phyloP scores from a whole-genome alignment of 2,888 invertebrate genomes.

The Loripinus fragilis region DNA sequence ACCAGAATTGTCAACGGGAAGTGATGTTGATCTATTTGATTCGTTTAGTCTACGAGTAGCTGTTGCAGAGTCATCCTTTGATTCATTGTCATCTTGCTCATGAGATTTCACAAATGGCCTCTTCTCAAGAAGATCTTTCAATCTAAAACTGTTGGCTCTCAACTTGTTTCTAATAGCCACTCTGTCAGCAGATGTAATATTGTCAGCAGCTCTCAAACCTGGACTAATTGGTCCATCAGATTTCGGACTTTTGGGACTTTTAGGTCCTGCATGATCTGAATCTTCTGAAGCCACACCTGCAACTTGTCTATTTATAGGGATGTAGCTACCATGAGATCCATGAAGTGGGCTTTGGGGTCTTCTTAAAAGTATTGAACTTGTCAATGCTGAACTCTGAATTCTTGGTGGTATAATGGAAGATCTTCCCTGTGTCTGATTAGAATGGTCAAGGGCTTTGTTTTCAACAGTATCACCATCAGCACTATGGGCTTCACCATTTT shows the following conservation, averaged over 20 bases:
- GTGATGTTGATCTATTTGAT: background rate
- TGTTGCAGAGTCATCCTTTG: constrained; percentile 29
- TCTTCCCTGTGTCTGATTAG: background rate
- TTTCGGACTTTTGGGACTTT: constrained; percentile 46
- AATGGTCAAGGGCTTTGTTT: background rate
- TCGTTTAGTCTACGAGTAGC: background rate
- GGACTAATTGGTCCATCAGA: constrained; percentile 21
- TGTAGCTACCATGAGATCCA: constrained; percentile 6
- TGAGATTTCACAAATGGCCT: constrained; percentile 45
- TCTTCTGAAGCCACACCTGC: constrained; percentile 12
- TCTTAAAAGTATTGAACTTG: constrained; percentile 50
- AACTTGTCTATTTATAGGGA: constrained; percentile 37
- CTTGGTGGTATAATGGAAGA: constrained; percentile 42
- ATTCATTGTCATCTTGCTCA: constrained; percentile 13
- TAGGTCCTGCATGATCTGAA: constrained; percentile 10
- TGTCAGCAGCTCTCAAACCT: constrained; percentile 17
- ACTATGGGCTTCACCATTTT: background rate
- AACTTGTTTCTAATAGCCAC: constrained; percentile 54
- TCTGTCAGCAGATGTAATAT: constrained; percentile 40
- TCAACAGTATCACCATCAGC: background rate
- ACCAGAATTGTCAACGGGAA: constrained; percentile 1
- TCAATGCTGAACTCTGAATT: constrained; percentile 39
- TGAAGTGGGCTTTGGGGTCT: constrained; percentile 48
- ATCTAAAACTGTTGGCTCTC: constrained; percentile 55
- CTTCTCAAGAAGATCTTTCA: constrained; percentile 55